These are phyloP conservation scores for Baccha elongata DNA, from an alignment of 2,888 invertebrate species.

Conservation along the genomic window DNA sequence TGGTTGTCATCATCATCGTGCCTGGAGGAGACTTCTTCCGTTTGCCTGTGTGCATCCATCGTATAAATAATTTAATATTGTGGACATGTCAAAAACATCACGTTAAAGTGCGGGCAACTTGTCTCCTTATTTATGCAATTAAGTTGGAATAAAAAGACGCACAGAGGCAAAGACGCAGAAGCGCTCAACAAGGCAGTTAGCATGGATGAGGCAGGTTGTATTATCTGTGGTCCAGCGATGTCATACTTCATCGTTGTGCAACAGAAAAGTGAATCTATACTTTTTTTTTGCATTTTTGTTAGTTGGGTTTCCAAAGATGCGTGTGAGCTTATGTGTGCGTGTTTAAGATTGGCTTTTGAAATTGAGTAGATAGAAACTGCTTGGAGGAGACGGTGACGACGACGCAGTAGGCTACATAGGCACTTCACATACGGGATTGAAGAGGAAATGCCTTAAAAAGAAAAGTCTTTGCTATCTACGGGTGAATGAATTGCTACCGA, in stretches of 20 bases:
- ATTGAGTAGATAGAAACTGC: constrained; percentile 2
- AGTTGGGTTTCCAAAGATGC: constrained; percentile 31
- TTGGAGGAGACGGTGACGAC: background rate
- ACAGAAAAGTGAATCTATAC: constrained; percentile 61
- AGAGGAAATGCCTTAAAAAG: constrained; percentile 60
- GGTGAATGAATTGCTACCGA: constrained; percentile 35
- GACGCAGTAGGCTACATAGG: constrained; percentile 28
- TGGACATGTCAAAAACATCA: constrained; percentile 76
- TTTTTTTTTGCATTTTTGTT: background rate
- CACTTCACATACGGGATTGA: constrained; percentile 15
- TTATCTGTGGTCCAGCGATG: constrained; percentile 52
- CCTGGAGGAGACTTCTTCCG: constrained; percentile 18
- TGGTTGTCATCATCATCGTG: constrained; percentile 59
- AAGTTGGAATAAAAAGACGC: constrained; percentile 66
- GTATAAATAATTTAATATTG: constrained; percentile 75
- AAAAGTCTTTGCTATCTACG: constrained; percentile 65
- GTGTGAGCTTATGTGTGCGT: constrained; percentile 26
- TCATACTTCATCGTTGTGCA: constrained; percentile 56
- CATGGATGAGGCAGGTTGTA: constrained; percentile 60
- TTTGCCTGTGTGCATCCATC: constrained; percentile 30
- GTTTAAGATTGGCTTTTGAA: constrained; percentile 20
- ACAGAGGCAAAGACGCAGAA: constrained; percentile 41
- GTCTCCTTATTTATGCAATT: constrained; percentile 76
- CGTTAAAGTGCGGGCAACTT: constrained; percentile 77
- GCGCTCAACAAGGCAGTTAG: constrained; percentile 67